Percentiles rank a stretch among this genome's conserved stretches.
Evolutionary conservation across 2,888 invertebrate species (phyloP).

Genomic region (Drosophila paramelanica): DNA sequence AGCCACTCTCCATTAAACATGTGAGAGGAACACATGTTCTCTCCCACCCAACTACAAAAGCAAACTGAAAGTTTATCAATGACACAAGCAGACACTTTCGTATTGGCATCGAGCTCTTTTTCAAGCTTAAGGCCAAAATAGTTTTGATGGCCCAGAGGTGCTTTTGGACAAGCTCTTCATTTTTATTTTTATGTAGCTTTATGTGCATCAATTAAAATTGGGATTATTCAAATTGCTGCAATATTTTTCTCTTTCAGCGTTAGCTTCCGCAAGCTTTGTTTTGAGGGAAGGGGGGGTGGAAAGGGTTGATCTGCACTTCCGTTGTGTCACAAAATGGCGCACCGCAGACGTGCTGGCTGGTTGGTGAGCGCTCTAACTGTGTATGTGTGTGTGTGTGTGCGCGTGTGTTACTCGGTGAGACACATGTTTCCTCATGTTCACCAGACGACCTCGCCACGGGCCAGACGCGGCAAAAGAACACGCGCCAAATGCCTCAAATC

Average conservation of each 20-base stretch:
- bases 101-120: background rate
- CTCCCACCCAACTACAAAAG: slow-evolving; percentile 1
- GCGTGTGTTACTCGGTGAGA: slow-evolving; percentile 29
- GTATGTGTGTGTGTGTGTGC: slow-evolving; percentile 23
- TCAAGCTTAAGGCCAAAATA: background rate
- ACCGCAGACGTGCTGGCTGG: slow-evolving; percentile 52
- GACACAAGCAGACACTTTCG: slow-evolving; percentile 8
- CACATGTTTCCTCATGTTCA: slow-evolving; percentile 69
- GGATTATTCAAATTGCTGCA: slow-evolving; percentile 8
- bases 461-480: slow-evolving; percentile 56
- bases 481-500: slow-evolving; percentile 45
- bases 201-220: slow-evolving; percentile 38
- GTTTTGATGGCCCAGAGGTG: background rate
- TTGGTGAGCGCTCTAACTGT: slow-evolving; percentile 5
- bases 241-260: slow-evolving; percentile 12
- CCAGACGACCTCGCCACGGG: slow-evolving; percentile 58
- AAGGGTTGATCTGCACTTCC: slow-evolving; percentile 29
- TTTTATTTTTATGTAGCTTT: background rate
- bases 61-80: slow-evolving; percentile 16
- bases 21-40: slow-evolving; percentile 7
- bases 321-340: slow-evolving; percentile 47
- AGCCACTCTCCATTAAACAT: slow-evolving; percentile 3
- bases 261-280: slow-evolving; percentile 41
- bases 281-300: background rate
- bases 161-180: background rate